Evolutionary conservation across 2,888 invertebrate genomes (phyloP), one percentile per base, ranked within the genome.

Genomic region (Lithophane semibrunnea): DNA sequence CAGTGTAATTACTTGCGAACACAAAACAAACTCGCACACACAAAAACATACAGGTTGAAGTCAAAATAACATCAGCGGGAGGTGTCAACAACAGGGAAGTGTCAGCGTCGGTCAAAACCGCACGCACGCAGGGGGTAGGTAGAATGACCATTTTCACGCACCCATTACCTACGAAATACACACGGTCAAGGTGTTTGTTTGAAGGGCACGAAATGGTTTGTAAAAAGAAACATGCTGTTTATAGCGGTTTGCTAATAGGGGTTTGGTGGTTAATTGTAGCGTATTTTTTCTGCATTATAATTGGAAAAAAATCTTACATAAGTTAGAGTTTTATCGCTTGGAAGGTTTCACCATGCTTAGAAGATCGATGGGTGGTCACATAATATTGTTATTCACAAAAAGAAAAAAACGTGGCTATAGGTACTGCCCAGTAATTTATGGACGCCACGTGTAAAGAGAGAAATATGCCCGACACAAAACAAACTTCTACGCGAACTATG

Each of bases 91-190:
- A 69, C 80, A 84, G 61, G 42, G 61, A 72, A 54, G 37, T 67
- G 83, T 84, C 78, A 84, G 65, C 73, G 44, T 49, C 74, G 65
- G 82, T 84, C 84, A 77, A 84, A 83, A 83, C 85, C 83, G n/a
- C 83, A 84, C 69, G 81, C 84, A 80, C 82, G 82, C 64, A 58
- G 61, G 12, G 63, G 49, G 60, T 52, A 44, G 44, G 37, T 29
- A 52, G 56, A 72, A 70, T 61, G 61, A 49, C 44, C 56, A 42
- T 67, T 82, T 75, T 58, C 56, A 80, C 75, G 71, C 76, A 82
- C 84, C 69, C 82, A 58, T 72, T 80, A 42, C 68, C 7, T n/a
- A 63, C 58, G 9, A 84, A 69, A 72, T 60, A 82, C 68, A 71
- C 56, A 37, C 29, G 72, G 80, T 84, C 75, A 75, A 65, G 65